A percentile compares a stretch with the other conserved stretches of the same genome.
Evolutionary conservation across 2,888 invertebrate species (phyloP).

Genomic region (Andrena fulva): DNA sequence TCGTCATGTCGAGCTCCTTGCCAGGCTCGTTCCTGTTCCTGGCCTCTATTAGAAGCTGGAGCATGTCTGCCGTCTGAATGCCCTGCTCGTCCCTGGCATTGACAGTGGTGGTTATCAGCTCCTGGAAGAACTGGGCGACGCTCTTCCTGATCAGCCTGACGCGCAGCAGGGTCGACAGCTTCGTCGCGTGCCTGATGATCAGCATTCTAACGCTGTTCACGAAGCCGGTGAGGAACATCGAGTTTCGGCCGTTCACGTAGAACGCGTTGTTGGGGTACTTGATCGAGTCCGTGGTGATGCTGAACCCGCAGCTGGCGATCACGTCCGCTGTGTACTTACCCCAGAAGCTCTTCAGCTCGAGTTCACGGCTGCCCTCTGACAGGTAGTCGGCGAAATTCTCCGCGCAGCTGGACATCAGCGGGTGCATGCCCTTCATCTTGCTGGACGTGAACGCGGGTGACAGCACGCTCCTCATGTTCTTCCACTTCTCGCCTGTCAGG

Average conservation of each 20-base stretch:
- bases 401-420: constrained; percentile 83
- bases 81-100: constrained; percentile 84
- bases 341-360: constrained; percentile 79
- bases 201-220: not conserved
- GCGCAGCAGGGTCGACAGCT: constrained; percentile 44
- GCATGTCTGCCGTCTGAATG: constrained; percentile 87
- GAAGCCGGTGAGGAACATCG: constrained; percentile 56
- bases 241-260: constrained; percentile 81
- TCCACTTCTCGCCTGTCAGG: constrained; percentile 85
- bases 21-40: constrained; percentile 53
- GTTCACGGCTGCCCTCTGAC: constrained; percentile 32
- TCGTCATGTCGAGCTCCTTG: constrained; percentile 72
- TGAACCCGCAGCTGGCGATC: constrained; percentile 87
- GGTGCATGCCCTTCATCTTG: constrained; percentile 86
- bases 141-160: constrained; percentile 49
- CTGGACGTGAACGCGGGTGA: constrained; percentile 87
- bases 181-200: constrained; percentile 22
- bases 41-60: constrained; percentile 86
- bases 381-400: constrained; percentile 75
- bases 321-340: constrained; percentile 76
- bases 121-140: constrained; percentile 62
- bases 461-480: constrained; percentile 85
- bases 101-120: constrained; percentile 83
- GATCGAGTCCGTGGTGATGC: constrained; percentile 86
- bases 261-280: constrained; percentile 86